phyloP scores from a whole-genome alignment of 1,140 invertebrate species.

The Drosophila nannoptera region DNA sequence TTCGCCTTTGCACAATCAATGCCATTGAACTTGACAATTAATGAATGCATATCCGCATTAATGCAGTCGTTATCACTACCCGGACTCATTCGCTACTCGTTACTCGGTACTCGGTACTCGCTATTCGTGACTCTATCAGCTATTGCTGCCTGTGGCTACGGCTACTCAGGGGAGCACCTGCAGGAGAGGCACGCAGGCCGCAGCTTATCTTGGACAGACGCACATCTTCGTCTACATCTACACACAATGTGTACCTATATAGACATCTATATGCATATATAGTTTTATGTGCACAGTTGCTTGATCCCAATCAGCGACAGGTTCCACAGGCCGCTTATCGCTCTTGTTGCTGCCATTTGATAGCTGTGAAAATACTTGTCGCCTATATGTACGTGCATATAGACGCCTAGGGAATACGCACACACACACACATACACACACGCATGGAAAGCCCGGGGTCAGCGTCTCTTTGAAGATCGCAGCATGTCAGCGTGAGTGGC shows the following conservation, averaged over 20 bases:
- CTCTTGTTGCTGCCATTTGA: conserved; percentile 42
- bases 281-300: conserved; percentile 6
- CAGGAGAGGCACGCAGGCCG: not conserved
- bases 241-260: conserved; percentile 3
- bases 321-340: conserved; percentile 42
- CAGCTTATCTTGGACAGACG: conserved; percentile 33
- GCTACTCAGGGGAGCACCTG: not conserved
- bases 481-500: conserved; percentile 32
- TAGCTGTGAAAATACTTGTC: conserved; percentile 50
- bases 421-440: conserved; percentile 11
- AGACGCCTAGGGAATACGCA: conserved; percentile 5
- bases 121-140: conserved; percentile 7
- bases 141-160: not conserved
- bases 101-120: not conserved
- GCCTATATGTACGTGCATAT: conserved; percentile 1
- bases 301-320: conserved; percentile 40
- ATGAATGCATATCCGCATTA: conserved; percentile 34
- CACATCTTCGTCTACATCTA: not conserved
- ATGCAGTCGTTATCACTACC: not conserved
- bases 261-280: not conserved
- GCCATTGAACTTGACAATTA: conserved; percentile 71
- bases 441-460: conserved; percentile 39
- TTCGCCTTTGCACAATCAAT: conserved; percentile 58
- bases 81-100: not conserved
- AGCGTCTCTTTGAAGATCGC: conserved; percentile 56